phyloP scores from a whole-genome alignment of 2,888 invertebrate species.

The Chaetogeoica ovagalla region DNA sequence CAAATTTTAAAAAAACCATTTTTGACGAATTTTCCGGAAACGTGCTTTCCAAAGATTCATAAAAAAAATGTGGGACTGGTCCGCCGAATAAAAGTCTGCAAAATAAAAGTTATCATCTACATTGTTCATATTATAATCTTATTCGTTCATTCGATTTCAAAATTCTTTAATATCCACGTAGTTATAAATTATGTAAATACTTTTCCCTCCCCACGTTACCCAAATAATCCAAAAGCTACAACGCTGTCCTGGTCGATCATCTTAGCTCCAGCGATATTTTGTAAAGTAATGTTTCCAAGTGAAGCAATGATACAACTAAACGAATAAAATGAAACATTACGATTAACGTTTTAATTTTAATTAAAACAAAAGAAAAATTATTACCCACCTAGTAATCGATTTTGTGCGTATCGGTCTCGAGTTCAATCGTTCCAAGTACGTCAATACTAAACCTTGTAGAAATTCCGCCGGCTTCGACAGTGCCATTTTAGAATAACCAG shows the following conservation, averaged over 20 bases:
- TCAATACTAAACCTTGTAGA: slow-evolving; percentile 69
- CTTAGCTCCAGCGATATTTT: slow-evolving; percentile 70
- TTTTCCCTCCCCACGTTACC: slow-evolving; percentile 62
- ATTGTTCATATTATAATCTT: neutral
- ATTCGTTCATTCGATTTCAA: neutral
- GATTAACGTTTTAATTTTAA: slow-evolving; percentile 25
- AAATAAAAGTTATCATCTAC: slow-evolving; percentile 40
- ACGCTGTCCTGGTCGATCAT: slow-evolving; percentile 69
- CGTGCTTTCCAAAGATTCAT: slow-evolving; percentile 66
- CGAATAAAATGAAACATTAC: slow-evolving; percentile 3
- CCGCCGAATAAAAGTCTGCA: slow-evolving; percentile 77
- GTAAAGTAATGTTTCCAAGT: slow-evolving; percentile 74
- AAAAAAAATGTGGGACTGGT: slow-evolving; percentile 78
- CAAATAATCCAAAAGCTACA: slow-evolving; percentile 75
- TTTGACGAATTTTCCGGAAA: slow-evolving; percentile 65
- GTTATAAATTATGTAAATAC: too few relatives aligned
- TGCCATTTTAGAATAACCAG: slow-evolving; percentile 63
- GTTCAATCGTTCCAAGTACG: slow-evolving; percentile 76
- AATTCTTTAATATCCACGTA: neutral
- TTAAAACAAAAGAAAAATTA: slow-evolving; percentile 54
- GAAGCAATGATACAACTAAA: slow-evolving; percentile 73
- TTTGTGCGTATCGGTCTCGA: slow-evolving; percentile 77
- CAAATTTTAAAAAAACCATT: slow-evolving; percentile 65
- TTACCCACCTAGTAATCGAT: slow-evolving; percentile 73
- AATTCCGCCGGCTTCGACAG: slow-evolving; percentile 68